Evolutionary conservation across 2,888 invertebrate genomes (phyloP), one percentile per base, ranked within the genome.

Genomic region (Drosophila suboccidentalis): DNA sequence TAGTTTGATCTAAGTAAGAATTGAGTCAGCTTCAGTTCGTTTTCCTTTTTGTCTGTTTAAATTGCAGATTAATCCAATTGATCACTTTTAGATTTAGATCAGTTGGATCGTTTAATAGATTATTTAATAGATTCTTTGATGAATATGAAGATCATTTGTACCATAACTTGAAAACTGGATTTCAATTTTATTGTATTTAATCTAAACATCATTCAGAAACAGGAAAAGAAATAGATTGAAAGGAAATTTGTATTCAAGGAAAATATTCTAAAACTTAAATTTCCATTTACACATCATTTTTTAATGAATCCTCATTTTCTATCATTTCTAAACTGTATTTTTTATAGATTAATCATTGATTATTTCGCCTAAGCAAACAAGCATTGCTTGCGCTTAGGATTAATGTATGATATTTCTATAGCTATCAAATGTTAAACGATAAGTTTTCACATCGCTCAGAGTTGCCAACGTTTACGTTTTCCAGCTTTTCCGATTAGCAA

Each of bases 401-500:
- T 54, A 55, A 55, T 13, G 32, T 5, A 1, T 4, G 4, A 26
- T 17, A 41, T 41, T 19, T 41, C 11, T 36, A 11, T 17, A 43
- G 46, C 36, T 41, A 55, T 41, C 46, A 36, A 54, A 26, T 32
- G 53, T 51, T 47, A 36, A 53, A 19, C 32, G 47, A 26, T 47
- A n/a, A 60, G 43, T 61, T 53, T 69, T 60, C 60, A 17, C 15
- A 51, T 68, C 68, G 59, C 22, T 68, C 68, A 67, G 8, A 17
- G 17, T 47, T 49, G 17, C 32, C 41, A 29, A 32, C 47, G 47
- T 17, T 57, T 5, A 29, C 29, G 29, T 29, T 29, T 61, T 44
- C 17, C n/a, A 43, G 53, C 36, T 54, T 49, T 63, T 15, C 19
- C 67, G 74, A 60, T 73, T 73, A 75, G 62, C 75, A 58, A 58